Percentiles rank a stretch among this genome's conserved stretches.
These are phyloP conservation scores for Eupleurogrammus muticus DNA, from an alignment of 2,797 vertebrate species.

Conservation along the genomic window DNA sequence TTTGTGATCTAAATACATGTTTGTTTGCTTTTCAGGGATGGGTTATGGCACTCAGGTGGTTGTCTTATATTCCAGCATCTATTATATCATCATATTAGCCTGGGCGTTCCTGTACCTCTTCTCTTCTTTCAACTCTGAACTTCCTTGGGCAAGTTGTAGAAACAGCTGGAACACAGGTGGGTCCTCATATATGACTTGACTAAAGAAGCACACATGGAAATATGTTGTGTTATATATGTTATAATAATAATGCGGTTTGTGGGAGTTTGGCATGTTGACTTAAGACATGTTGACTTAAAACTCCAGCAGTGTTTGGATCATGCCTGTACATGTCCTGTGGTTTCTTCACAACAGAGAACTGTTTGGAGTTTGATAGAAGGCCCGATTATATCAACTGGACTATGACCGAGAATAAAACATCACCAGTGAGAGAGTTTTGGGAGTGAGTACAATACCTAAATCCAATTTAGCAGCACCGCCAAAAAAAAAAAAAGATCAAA, in stretches of 20 bases:
- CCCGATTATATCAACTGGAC: slow-evolving; percentile 75
- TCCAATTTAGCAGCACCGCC: not conserved
- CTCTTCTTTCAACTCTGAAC: slow-evolving; percentile 79
- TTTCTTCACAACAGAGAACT: slow-evolving; percentile 75
- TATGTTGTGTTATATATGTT: too few species aligned
- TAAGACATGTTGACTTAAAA: too few species aligned
- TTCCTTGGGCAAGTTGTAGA: slow-evolving; percentile 84
- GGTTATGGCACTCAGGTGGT: slow-evolving; percentile 84
- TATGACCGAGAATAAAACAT: slow-evolving; percentile 77
- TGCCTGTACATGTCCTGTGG: not conserved
- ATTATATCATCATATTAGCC: slow-evolving; percentile 86
- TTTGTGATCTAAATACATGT: not conserved
- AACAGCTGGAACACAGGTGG: slow-evolving; percentile 86
- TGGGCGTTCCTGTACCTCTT: slow-evolving; percentile 88
- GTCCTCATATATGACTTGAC: not conserved
- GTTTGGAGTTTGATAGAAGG: slow-evolving; percentile 87
- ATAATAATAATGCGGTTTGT: not conserved
- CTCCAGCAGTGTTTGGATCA: not conserved
- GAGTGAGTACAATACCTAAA: slow-evolving; percentile 81
- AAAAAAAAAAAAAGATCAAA: not conserved
- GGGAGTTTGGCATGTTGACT: not conserved
- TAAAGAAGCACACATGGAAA: not conserved
- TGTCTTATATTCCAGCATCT: slow-evolving; percentile 84
- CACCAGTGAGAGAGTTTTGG: slow-evolving; percentile 88
- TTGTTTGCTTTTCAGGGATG: slow-evolving; percentile 76